Evolutionary conservation across 2,797 vertebrate genomes (phyloP).

Genomic region (Sphenopsis melanotis): DNA sequence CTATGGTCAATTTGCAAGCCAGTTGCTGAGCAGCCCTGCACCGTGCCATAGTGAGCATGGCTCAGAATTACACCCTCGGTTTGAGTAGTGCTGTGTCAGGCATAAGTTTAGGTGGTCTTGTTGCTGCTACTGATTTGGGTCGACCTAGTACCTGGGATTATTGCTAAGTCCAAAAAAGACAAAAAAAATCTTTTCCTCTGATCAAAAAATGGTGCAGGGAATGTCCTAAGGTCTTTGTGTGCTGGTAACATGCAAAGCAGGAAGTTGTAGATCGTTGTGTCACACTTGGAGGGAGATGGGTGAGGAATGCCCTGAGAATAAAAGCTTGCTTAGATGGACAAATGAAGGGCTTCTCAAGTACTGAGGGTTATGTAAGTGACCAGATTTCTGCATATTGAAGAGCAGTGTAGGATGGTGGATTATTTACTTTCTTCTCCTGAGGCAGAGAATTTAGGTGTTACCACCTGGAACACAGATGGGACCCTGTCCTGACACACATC

Average conservation of each 20-base stretch:
- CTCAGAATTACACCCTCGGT: not conserved
- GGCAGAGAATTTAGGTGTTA: not conserved
- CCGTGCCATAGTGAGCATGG: rapidly evolving
- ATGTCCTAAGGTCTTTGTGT: not conserved
- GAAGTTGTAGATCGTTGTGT: not conserved
- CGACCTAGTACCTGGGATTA: not conserved
- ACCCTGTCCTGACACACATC: not conserved
- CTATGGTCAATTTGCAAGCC: slow-evolving; percentile 13
- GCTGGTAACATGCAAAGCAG: not conserved
- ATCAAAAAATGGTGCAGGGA: not conserved
- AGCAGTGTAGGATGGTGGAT: not conserved
- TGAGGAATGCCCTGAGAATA: not conserved
- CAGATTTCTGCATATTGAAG: not conserved
- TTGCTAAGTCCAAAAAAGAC: not conserved
- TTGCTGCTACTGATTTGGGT: not conserved
- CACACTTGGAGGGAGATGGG: not conserved
- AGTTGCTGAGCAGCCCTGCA: not conserved
- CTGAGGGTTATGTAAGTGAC: not conserved
- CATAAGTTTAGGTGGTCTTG: not conserved
- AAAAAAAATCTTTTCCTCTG: not conserved
- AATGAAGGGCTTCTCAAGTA: not conserved
- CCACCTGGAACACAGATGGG: not conserved
- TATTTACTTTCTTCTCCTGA: not conserved
- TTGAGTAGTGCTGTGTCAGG: not conserved
- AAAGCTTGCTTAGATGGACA: not conserved